Base-by-base conservation (phyloP, 2,888 invertebrate genomes). In the Acronicta alni region DNA sequence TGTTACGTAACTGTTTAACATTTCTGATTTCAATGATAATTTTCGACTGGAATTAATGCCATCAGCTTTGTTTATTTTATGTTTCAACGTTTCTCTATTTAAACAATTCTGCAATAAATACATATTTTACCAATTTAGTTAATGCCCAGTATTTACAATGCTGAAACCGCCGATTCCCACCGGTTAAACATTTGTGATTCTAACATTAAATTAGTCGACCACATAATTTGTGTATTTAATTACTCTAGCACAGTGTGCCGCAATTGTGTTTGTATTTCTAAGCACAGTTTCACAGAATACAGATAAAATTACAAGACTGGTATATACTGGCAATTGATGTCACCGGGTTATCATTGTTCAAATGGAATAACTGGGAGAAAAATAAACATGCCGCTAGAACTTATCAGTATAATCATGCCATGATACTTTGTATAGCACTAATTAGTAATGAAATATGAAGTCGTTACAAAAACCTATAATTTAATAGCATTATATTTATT, bases 331-430 rank as follows among this genome's bases (percentile, higher is more conserved):
- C 71, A 43, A 67, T 67, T 65, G 58, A 71, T 74, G 77, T 75
- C 77, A 75, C 9, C 55, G 56, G 78, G 77, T 81, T 82, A 82
- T 82, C 82, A 52, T 42, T 55, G 46, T 67, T 56, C 65, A 58
- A 65, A 70, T 55, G 61, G 58, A 58, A 68, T 68, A 42, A 57
- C 65, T 59, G 45, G 58, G 55, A 62, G 69, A 77, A 69, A 78
- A 68, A 68, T 68, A 56, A 53, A 66, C 58, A 47, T 47, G 48
- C 54, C 32, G 51, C 39, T 39, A 49, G 55, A 49, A 66, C 55
- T 46, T 71, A 66, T 56, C 58, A 56, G 52, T 44, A 57, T 30
- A 20, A 38, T 41, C n/a, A n/a, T 47, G 35, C 41, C 39, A 14
- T 17, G 41, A 47, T 20, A 53, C 58, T 55, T 47, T 51, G 57